Evolutionary conservation across 2,888 invertebrate species (phyloP).

Genomic region (Chrysotoxum bicinctum): DNA sequence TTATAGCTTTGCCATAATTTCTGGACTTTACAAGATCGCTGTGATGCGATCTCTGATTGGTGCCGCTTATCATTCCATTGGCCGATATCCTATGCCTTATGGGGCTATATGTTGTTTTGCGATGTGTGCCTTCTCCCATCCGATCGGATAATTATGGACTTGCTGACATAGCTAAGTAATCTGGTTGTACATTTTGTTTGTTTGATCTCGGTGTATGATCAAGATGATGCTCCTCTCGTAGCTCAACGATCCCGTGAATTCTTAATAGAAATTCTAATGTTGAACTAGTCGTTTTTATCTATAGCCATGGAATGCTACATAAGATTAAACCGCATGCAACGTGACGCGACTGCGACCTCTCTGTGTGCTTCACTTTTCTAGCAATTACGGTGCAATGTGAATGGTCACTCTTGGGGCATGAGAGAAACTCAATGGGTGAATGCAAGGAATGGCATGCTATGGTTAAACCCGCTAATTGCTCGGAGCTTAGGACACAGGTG

Average conservation of each 20-base stretch:
- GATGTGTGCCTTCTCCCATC: conserved; percentile 48
- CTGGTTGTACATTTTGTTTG: conserved; percentile 58
- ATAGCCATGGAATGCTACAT: conserved; percentile 46
- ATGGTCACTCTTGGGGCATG: conserved; percentile 54
- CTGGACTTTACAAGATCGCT: conserved; percentile 62
- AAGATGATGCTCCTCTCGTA: background rate
- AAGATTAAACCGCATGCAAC: conserved; percentile 2
- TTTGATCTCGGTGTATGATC: conserved; percentile 41
- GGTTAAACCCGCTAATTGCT: conserved; percentile 59
- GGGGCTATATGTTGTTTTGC: conserved; percentile 10
- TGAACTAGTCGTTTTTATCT: conserved; percentile 53
- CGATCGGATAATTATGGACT: conserved; percentile 52
- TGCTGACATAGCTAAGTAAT: conserved; percentile 62
- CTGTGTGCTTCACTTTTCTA: background rate
- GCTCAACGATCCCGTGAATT: conserved; percentile 31
- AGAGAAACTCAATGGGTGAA: conserved; percentile 51
- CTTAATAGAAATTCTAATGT: conserved; percentile 70
- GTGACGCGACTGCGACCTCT: conserved; percentile 1
- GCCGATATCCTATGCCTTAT: conserved; percentile 31
- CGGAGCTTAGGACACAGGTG: conserved; percentile 46
- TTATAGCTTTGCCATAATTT: conserved; percentile 67
- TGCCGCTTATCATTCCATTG: conserved; percentile 57
- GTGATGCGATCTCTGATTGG: conserved; percentile 67
- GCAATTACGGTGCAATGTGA: conserved; percentile 59
- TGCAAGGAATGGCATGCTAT: conserved; percentile 44